Base-by-base conservation (phyloP, 2,797 vertebrate species). In the Echiichthys vipera region DNA sequence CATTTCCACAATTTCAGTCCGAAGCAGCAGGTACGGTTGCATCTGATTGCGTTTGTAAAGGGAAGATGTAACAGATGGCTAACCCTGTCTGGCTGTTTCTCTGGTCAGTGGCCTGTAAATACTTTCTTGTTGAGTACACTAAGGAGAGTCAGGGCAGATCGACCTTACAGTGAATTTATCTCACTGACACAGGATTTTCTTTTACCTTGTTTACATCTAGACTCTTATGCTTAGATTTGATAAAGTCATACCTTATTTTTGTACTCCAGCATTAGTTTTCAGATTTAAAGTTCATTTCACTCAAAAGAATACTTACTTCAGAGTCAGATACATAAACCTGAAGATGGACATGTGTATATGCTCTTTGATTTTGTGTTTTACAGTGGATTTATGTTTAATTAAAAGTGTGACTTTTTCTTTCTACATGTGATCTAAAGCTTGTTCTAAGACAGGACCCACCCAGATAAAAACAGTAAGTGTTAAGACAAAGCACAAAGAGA, bases 11-110 rank as follows among this genome's bases (percentile, higher is more conserved):
- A 13, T 49, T 63, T 2, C 20, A 58, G 25, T 69, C 51, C 65
- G 58, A 40, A 45, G 67, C 70, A 71, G 67, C 62, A 68, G 62
- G 65, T 83, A 58, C 0, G 1, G 18, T 22, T 63, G 56, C 56
- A 39, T 56, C 49, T 37, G 25, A 71, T 7, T 22, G 5, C 55
- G 39, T 50, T 50, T 50, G 12, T 25, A 59, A 58, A 39, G n/a
- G 11, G n/a, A 43, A 67, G 63, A 45, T 57, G 32, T 18, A 83
- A 70, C 83, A 83, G 72, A 88, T 80, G 82, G 77, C 39, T 51
- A 4, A 6, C 63, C 45, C 49, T 64, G 49, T 57, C 29, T 56
- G n/a, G 53, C 57, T 71, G 73, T 54, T 68, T 29, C 36, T 67
- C 39, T 56, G 50, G 47, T 78, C 73, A 74, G 45, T 68, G 70